phyloP scores from a whole-genome alignment of 2,113 vertebrate species.

The Carassius gibelio region DNA sequence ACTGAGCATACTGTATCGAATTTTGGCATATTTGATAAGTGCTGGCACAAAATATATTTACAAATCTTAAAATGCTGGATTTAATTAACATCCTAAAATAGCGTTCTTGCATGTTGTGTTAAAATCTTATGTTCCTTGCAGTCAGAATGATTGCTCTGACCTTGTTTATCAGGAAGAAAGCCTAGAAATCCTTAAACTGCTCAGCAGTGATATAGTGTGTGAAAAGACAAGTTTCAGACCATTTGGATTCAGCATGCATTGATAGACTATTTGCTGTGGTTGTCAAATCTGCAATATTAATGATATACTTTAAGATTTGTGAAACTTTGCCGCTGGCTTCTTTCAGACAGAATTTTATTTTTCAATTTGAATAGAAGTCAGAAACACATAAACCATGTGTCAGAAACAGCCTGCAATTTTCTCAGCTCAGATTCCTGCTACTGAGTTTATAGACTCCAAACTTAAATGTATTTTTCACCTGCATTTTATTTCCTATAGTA shows the following conservation, averaged over 20 bases:
- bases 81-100: conserved; percentile 21
- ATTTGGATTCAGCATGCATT: conserved; percentile 8
- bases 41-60: neutral
- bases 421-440: neutral
- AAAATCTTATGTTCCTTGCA: neutral
- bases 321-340: conserved; percentile 24
- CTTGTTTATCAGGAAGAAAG: neutral
- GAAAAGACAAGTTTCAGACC: neutral
- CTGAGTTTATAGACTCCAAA: neutral
- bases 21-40: too few relatives aligned
- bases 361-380: conserved; percentile 9
- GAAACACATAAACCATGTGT: neutral
- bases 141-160: neutral
- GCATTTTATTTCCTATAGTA: neutral
- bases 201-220: neutral
- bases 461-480: neutral
- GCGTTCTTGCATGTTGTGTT: neutral
- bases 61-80: neutral
- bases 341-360: neutral
- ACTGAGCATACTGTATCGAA: neutral
- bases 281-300: conserved; percentile 16
- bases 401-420: neutral
- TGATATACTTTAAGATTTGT: conserved; percentile 18
- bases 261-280: neutral
- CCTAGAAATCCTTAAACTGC: neutral